A percentile compares a stretch with the other conserved stretches of the same genome.
Conservation (phyloP, 2,113 vertebrate genomes). For the Archocentrus centrarchus region DNA sequence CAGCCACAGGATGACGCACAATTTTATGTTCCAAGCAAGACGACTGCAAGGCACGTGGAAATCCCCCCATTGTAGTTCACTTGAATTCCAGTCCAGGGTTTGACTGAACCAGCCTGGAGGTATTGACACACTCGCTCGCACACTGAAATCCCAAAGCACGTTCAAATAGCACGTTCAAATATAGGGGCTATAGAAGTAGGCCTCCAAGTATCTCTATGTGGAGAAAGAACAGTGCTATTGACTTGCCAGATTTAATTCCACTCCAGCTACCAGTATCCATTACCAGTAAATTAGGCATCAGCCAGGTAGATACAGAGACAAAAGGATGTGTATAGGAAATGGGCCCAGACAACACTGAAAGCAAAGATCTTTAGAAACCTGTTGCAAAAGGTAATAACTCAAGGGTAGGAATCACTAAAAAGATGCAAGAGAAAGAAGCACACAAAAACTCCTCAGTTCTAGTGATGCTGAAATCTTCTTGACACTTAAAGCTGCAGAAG, state of each 20-base stretch:
- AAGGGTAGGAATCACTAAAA: neutral
- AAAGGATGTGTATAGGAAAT: neutral
- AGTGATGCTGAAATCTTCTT: neutral
- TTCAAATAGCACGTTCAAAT: neutral
- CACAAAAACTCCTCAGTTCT: neutral
- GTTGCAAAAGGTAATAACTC: neutral
- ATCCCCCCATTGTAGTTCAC: constrained; percentile 69
- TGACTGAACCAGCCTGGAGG: constrained; percentile 73
- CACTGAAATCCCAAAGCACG: constrained; percentile 13
- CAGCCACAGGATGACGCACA: constrained; percentile 66
- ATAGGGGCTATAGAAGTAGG: constrained; percentile 11
- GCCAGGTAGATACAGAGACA: neutral
- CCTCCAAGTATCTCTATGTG: neutral
- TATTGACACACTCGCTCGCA: constrained; percentile 47
- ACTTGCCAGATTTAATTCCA: neutral
- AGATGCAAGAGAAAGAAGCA: neutral
- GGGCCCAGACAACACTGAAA: neutral
- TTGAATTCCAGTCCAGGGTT: constrained; percentile 74
- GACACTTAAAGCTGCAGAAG: neutral
- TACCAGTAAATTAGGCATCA: neutral
- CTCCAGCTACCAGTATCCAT: neutral
- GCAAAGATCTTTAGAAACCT: neutral
- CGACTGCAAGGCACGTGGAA: constrained; percentile 72
- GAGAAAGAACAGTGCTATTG: neutral
- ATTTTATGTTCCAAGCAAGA: constrained; percentile 56